Conservation (phyloP, 1,140 invertebrate genomes). For the Amyelois transitella region DNA sequence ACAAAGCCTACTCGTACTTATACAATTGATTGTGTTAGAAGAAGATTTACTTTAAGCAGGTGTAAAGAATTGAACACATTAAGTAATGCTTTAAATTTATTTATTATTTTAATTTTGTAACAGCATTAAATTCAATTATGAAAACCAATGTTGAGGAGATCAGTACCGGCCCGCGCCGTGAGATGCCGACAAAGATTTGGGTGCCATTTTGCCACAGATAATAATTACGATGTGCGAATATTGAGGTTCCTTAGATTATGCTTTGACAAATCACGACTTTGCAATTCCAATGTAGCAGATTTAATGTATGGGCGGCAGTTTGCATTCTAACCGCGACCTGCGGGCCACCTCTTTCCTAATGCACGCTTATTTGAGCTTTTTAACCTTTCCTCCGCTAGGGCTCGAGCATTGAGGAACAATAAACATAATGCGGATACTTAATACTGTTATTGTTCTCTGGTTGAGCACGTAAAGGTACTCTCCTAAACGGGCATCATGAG, state of each 20-base stretch:
- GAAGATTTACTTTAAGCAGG: too few species aligned
- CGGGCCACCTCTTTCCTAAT: conserved; percentile 73
- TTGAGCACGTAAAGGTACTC: conserved; percentile 13
- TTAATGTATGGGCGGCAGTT: conserved; percentile 74
- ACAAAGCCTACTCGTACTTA: too few species aligned
- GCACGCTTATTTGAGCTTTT: conserved; percentile 74
- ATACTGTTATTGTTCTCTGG: conserved; percentile 47
- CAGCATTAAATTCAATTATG: not conserved
- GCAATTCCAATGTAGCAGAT: conserved; percentile 72
- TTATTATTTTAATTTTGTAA: too few species aligned
- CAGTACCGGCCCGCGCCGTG: conserved; percentile 23
- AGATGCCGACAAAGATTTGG: conserved; percentile 60
- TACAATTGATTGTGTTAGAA: too few species aligned
- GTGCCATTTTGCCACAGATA: conserved; percentile 66
- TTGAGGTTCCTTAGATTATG: conserved; percentile 71
- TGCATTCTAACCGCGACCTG: conserved; percentile 71
- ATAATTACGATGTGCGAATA: conserved; percentile 74
- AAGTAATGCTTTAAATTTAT: too few species aligned
- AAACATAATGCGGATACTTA: conserved; percentile 60
- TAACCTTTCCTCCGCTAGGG: conserved; percentile 69
- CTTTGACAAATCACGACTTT: conserved; percentile 74
- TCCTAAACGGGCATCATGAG: not conserved
- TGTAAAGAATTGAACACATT: too few species aligned
- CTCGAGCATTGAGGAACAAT: conserved; percentile 65
- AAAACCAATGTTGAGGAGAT: conserved; percentile 9